Conservation (phyloP, 2,113 vertebrate genomes). For the Heptranchias perlo region DNA sequence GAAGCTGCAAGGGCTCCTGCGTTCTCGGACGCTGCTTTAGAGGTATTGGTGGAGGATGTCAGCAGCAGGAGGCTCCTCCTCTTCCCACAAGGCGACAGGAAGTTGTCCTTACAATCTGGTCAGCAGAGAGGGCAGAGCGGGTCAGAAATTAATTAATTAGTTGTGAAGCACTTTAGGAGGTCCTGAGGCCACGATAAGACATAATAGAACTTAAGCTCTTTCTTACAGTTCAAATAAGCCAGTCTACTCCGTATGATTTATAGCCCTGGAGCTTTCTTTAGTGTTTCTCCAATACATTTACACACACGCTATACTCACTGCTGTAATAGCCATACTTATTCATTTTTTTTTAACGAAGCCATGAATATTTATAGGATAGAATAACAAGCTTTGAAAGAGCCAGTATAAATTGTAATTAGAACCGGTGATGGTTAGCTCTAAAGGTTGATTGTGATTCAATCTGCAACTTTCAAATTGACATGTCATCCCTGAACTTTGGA, state of each 20-base stretch:
- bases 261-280: neutral
- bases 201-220: neutral
- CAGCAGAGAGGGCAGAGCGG: neutral
- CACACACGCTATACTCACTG: neutral
- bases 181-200: neutral
- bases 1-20: neutral
- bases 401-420: neutral
- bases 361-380: neutral
- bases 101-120: neutral
- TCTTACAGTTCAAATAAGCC: neutral
- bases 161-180: neutral
- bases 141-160: neutral
- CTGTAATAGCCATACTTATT: neutral
- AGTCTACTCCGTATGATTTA: neutral
- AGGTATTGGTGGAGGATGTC: neutral
- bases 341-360: neutral
- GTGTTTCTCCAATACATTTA: neutral
- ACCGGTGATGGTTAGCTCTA: neutral
- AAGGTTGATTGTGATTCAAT: neutral
- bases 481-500: neutral
- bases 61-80: neutral
- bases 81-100: neutral
- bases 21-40: neutral
- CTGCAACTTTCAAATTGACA: conserved; percentile 5
- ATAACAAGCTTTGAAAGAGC: neutral